Evolutionary conservation across 92 coral and sea anemone genomes (phyloP).

Genomic region (Actinostola sp.): DNA sequence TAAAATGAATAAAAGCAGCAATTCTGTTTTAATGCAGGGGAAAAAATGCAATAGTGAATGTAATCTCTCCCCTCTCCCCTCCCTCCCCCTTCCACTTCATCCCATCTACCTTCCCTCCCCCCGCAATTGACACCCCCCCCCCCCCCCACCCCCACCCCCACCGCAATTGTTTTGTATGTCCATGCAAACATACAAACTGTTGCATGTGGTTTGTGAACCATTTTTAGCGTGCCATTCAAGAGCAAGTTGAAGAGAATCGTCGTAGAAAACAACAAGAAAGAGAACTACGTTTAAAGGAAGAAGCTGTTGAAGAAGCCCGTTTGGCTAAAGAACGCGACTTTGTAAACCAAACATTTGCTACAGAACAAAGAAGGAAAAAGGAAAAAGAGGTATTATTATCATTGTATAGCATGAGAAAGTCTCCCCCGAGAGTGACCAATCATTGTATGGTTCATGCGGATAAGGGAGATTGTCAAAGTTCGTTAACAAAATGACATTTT

Average conservation of each 20-base stretch:
- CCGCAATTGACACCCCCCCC: no score
- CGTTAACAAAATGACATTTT: neutral
- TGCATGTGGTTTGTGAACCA: no score
- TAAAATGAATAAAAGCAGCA: no score
- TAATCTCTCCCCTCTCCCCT: no score
- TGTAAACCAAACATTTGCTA: conserved; percentile 67
- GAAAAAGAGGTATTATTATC: conserved; percentile 79
- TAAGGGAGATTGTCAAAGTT: neutral
- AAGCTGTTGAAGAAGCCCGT: conserved; percentile 82
- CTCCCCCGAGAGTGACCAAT: no score
- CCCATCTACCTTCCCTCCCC: no score
- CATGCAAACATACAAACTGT: neutral
- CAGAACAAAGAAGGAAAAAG: conserved; percentile 61
- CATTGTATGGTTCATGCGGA: no score
- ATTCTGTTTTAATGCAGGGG: no score
- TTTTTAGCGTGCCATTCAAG: conserved; percentile 87
- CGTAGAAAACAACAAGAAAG: conserved; percentile 77
- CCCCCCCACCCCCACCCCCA: no score
- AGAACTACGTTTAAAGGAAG: conserved; percentile 78
- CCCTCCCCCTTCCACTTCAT: no score
- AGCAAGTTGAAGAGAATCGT: conserved; percentile 93
- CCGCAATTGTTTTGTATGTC: no score
- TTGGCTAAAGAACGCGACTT: conserved; percentile 67
- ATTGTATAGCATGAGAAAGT: neutral
- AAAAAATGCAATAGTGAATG: no score